Base-by-base conservation (phyloP, 2,797 vertebrate genomes). In the Macroramphosus scolopax region DNA sequence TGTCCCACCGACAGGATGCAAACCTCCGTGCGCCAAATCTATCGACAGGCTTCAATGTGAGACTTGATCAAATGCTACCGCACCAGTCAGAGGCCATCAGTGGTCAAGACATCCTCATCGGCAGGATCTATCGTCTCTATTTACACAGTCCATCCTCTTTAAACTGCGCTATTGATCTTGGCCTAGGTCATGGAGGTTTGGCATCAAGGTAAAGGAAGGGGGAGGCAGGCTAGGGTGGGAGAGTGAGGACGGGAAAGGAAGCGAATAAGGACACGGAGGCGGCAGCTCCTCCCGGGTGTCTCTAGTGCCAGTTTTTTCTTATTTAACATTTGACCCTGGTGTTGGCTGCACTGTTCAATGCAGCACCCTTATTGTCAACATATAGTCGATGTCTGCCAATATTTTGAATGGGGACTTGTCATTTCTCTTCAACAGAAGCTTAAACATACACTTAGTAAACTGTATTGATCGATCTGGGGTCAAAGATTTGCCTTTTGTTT, bases 141-240 rank as follows among this genome's bases (percentile, higher is more conserved):
- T 88, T 85, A 81, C 78, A 77, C 82, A 72, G 74, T 73, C 67
- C 67, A 83, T 82, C 78, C 80, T 82, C 78, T 83, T 85, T 78
- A 84, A 86, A 85, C 80, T 63, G 62, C 25, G 57, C 46, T 83
- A 86, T 86, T 60, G 81, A 85, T 86, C 74, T 71, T 61, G 75
- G 68, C 79, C 71, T 60, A 76, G 78, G 85, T 85, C 83, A 82
- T 30, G 33, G 56, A 73, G 72, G 59, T 68, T 67, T 76, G 70
- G 77, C 78, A 77, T 83, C 40, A 44, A 71, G 76, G 60, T 49
- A 41, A 43, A 24, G 34, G 42, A 36, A 34, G 42, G 36, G 46
- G 52, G 42, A 30, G 51, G 48, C 28, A 32, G 54, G 38, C 10
- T 18, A 45, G 38, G 53, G 32, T 44, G 38, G 22, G 49, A 62